These are phyloP conservation scores for Rhabditoides inermis DNA, from an alignment of 2,888 invertebrate genomes.

Conservation along the genomic window DNA sequence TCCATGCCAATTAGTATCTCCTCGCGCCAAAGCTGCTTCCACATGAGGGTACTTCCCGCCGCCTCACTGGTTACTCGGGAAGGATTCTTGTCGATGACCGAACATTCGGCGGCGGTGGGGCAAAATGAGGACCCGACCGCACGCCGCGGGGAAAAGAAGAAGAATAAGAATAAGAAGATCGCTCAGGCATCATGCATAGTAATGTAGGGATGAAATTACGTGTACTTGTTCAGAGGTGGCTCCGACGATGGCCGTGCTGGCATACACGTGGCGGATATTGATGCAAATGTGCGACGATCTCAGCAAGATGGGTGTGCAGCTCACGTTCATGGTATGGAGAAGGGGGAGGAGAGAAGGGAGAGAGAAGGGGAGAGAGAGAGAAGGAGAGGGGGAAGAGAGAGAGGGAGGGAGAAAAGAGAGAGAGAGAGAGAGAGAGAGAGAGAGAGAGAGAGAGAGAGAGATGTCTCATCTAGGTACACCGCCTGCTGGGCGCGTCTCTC, in stretches of 20 bases:
- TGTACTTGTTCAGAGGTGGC: slow-evolving; percentile 34
- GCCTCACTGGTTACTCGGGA: too few relatives aligned
- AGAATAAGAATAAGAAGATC: too few relatives aligned
- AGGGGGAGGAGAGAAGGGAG: background rate
- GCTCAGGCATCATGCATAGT: too few relatives aligned
- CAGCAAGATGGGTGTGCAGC: slow-evolving; percentile 68
- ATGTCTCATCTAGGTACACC: slow-evolving; percentile 61
- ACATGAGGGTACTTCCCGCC: too few relatives aligned
- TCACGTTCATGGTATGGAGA: slow-evolving; percentile 67
- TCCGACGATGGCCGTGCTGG: slow-evolving; percentile 44
- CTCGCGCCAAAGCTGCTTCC: too few relatives aligned
- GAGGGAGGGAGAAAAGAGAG: background rate
- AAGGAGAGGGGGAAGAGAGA: background rate
- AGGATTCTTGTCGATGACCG: too few relatives aligned
- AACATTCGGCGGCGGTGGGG: too few relatives aligned
- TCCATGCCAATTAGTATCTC: too few relatives aligned
- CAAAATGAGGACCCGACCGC: too few relatives aligned
- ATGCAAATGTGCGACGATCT: slow-evolving; percentile 40
- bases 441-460: background rate
- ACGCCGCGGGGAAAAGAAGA: too few relatives aligned
- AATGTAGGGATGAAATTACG: too few relatives aligned
- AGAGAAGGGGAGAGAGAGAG: background rate
- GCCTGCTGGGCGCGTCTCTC: slow-evolving; percentile 70
- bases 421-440: background rate
- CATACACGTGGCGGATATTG: slow-evolving; percentile 44